A percentile compares a stretch with the other conserved stretches of the same genome.
Conservation (phyloP, 2,113 vertebrate species). For the Tachysurus fulvidraco region DNA sequence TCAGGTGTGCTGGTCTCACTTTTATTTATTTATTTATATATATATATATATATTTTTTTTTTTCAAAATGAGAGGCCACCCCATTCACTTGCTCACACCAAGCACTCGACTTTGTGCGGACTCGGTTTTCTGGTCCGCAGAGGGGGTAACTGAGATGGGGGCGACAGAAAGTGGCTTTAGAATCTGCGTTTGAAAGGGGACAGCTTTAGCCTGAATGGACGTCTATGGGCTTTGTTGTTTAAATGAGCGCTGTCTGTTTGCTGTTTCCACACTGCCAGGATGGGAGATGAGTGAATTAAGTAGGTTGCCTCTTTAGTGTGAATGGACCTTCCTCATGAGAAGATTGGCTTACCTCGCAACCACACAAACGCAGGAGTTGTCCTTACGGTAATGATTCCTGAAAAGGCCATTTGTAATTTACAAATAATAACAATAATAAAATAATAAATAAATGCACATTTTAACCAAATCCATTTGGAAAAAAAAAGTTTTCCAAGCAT, state of each 20-base stretch:
- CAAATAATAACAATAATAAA: too few species aligned
- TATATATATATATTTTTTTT: constrained; percentile 45
- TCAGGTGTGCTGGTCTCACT: constrained; percentile 68
- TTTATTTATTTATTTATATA: constrained; percentile 61
- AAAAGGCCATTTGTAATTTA: constrained; percentile 29
- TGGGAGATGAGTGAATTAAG: constrained; percentile 83
- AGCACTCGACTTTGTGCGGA: constrained; percentile 79
- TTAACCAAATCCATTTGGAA: not conserved
- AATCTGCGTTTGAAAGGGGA: constrained; percentile 87
- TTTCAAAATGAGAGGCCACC: constrained; percentile 75
- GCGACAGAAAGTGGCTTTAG: constrained; percentile 86
- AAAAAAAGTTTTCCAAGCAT: not conserved
- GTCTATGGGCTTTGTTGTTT: constrained; percentile 96
- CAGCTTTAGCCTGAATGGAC: constrained; percentile 95
- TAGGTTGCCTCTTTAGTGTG: constrained; percentile 89
- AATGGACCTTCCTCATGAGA: constrained; percentile 83
- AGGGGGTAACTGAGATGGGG: constrained; percentile 85
- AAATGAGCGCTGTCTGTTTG: constrained; percentile 96
- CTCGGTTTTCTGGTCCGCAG: constrained; percentile 81
- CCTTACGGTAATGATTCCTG: constrained; percentile 29
- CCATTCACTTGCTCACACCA: constrained; percentile 84
- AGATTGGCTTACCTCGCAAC: constrained; percentile 81
- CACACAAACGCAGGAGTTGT: constrained; percentile 48
- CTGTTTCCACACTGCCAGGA: constrained; percentile 80
- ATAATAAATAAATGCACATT: not conserved